These are phyloP conservation scores for Protomyctophum bolini DNA, from an alignment of 2,113 vertebrate genomes.

Conservation along the genomic window DNA sequence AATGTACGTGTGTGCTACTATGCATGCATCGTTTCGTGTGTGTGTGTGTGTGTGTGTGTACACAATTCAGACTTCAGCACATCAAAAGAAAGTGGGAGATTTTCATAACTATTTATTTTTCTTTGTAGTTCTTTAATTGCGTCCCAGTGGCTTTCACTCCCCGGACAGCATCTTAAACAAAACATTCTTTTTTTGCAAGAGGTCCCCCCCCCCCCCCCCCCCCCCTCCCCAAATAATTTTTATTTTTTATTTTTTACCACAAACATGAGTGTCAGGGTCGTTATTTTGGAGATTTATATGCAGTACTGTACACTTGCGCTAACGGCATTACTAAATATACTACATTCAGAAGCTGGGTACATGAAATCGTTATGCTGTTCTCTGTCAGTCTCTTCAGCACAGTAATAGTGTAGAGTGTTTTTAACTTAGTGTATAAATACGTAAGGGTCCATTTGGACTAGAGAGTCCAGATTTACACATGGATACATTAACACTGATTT, in stretches of 20 bases:
- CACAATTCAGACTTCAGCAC: slow-evolving; percentile 73
- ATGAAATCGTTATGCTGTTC: too few species aligned
- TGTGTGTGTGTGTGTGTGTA: slow-evolving; percentile 45
- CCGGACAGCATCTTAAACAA: slow-evolving; percentile 82
- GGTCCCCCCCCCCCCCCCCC: slow-evolving; percentile 33
- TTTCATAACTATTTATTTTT: slow-evolving; percentile 82
- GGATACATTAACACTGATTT: neutral
- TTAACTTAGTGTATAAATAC: slow-evolving; percentile 25
- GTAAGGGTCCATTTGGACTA: slow-evolving; percentile 4
- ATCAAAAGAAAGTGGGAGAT: slow-evolving; percentile 82
- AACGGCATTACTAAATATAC: too few species aligned
- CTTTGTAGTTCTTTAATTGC: slow-evolving; percentile 86
- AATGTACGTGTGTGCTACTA: neutral
- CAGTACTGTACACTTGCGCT: neutral
- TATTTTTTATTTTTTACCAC: slow-evolving; percentile 34
- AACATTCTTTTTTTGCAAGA: slow-evolving; percentile 71
- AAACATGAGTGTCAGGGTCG: slow-evolving; percentile 65
- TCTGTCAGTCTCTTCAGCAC: too few species aligned
- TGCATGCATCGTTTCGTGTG: too few species aligned
- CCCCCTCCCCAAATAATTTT: slow-evolving; percentile 56
- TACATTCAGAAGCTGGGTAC: too few species aligned
- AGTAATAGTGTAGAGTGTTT: neutral
- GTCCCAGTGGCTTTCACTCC: slow-evolving; percentile 82
- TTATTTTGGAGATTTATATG: slow-evolving; percentile 55
- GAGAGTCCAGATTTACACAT: too few species aligned